Base-by-base conservation (phyloP, 2,888 invertebrate genomes). In the Ischnura elegans region DNA sequence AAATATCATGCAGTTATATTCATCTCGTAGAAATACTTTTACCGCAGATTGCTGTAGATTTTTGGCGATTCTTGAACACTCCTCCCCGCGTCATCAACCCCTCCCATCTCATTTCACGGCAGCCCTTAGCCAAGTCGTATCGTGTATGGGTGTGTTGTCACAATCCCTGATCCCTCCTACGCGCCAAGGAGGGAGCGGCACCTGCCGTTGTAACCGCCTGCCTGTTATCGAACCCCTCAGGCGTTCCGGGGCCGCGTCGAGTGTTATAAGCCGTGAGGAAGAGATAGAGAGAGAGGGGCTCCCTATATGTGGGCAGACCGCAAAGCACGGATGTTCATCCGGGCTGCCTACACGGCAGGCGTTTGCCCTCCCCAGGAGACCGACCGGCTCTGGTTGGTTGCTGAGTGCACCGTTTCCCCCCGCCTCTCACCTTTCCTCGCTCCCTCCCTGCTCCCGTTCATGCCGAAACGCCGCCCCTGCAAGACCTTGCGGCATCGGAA, bases 261-360 rank as follows among this genome's bases (percentile, higher is more conserved):
- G 90, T 43, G 76, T 36, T 76, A 76, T 76, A 76, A 90, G 61
- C 43, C 61, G 55, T 61, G 51, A 51, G n/a, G n/a, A n/a, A n/a
- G n/a, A n/a, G n/a, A n/a, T n/a, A 3, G 36, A 43, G 61, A 55
- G 90, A 43, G 43, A 21, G 61, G 61, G 90, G 90, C 51, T 36
- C 66, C 43, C 61, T 61, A 61, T 61, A 42, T 90, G 90, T 61
- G 61, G 90, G 90, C 90, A 90, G 43, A 90, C 90, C 90, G 90
- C 90, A 90, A 45, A 61, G 90, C 90, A 90, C 61, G 90, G 43
- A 25, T 21, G 90, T 61, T 55, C 66, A 43, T 61, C 16, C 61
- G 61, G 43, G 90, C 90, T 90, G 90, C 90, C 61, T 90, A 66
- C 47, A 61, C 43, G 61, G 61, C 36, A 42, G 90, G 90, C 90